phyloP scores from a whole-genome alignment of 2,113 vertebrate species.

The Carassius auratus region DNA sequence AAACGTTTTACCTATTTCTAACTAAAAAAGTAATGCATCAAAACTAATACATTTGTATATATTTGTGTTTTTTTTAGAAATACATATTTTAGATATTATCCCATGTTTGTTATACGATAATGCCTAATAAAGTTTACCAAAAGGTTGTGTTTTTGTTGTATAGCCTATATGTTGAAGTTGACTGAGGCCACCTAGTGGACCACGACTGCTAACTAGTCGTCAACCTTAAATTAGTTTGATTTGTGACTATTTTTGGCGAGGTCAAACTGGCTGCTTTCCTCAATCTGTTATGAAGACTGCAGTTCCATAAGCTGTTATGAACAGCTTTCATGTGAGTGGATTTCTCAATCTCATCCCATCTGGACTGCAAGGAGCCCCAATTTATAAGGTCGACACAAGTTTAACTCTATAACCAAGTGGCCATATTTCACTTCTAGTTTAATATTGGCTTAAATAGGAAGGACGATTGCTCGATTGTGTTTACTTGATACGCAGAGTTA shows the following conservation, averaged over 20 bases:
- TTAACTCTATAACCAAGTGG: background rate
- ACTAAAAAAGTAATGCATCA: too few species aligned
- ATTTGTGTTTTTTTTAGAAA: too few species aligned
- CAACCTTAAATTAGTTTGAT: background rate
- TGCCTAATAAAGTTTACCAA: too few species aligned
- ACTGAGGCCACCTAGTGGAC: conserved; percentile 22
- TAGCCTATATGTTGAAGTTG: background rate
- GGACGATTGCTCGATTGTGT: background rate
- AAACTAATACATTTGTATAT: too few species aligned
- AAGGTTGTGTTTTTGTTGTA: background rate
- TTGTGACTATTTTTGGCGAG: background rate
- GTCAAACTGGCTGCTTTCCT: background rate
- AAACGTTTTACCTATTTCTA: too few species aligned
- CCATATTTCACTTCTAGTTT: background rate
- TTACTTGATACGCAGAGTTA: background rate
- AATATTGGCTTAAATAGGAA: background rate
- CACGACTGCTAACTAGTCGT: background rate
- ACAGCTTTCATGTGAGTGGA: background rate
- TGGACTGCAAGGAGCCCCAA: background rate
- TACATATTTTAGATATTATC: too few species aligned
- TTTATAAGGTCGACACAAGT: conserved; percentile 8
- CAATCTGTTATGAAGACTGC: background rate
- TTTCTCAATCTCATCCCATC: conserved; percentile 18
- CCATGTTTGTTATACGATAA: too few species aligned
- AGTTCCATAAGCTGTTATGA: background rate